phyloP scores from a whole-genome alignment of 2,113 vertebrate species.

The Lampris incognitus region DNA sequence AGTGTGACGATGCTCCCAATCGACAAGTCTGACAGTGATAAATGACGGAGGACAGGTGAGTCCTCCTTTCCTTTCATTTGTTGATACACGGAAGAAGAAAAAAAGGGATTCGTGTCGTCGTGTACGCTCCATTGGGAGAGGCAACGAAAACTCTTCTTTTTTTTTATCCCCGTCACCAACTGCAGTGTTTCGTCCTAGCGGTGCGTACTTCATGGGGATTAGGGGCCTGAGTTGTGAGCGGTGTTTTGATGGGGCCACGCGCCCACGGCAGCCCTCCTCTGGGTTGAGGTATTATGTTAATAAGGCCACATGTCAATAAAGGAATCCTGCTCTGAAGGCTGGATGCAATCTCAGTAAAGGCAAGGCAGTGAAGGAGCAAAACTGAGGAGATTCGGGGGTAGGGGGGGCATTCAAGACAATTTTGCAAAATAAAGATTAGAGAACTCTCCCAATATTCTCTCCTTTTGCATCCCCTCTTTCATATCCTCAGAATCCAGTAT shows the following conservation, averaged over 20 bases:
- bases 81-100: constrained; percentile 19
- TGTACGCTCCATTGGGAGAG: constrained; percentile 45
- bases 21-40: constrained; percentile 44
- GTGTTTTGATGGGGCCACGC: constrained; percentile 46
- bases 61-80: constrained; percentile 11
- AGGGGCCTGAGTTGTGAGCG: constrained; percentile 60
- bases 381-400: constrained; percentile 26
- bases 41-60: constrained; percentile 34
- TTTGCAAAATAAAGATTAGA: constrained; percentile 24
- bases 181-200: constrained; percentile 53
- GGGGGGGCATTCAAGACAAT: constrained; percentile 11
- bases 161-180: constrained; percentile 50
- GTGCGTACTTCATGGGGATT: constrained; percentile 59
- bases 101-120: constrained; percentile 36
- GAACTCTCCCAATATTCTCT: constrained; percentile 13
- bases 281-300: constrained; percentile 61
- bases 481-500: not conserved
- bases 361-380: constrained; percentile 21
- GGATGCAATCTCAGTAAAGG: constrained; percentile 26
- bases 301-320: constrained; percentile 50
- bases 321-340: constrained; percentile 39
- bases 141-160: constrained; percentile 33
- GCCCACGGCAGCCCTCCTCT: constrained; percentile 27
- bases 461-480: not conserved
- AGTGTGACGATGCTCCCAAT: constrained; percentile 38